Evolutionary conservation across 1,140 invertebrate species (phyloP).

Genomic region (Macrotrachela quadricornifera): DNA sequence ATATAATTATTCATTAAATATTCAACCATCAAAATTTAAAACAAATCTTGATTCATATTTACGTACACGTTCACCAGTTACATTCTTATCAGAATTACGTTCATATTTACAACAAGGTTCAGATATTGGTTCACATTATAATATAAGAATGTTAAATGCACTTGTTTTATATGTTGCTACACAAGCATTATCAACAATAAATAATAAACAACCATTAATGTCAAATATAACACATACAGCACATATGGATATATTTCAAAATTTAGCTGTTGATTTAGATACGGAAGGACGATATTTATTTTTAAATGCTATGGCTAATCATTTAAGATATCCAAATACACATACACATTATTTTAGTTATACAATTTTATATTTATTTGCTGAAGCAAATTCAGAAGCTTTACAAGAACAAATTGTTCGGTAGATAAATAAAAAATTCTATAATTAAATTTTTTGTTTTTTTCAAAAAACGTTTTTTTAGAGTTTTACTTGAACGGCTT

Average conservation of each 20-base stretch:
- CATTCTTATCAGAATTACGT: constrained; percentile 70
- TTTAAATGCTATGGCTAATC: constrained; percentile 92
- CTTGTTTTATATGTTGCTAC: too few species aligned
- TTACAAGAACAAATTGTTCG: constrained; percentile 59
- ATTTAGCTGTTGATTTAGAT: constrained; percentile 84
- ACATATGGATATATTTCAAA: constrained; percentile 99
- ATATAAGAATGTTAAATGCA: constrained; percentile 6
- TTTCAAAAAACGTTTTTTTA: constrained; percentile 19
- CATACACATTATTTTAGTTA: constrained; percentile 99
- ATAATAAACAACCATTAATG: too few species aligned
- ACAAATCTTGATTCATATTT: constrained; percentile 85
- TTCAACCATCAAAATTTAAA: constrained; percentile 56
- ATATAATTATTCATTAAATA: constrained; percentile 63
- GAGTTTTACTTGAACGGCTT: constrained; percentile 79
- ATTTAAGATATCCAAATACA: constrained; percentile 90
- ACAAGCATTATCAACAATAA: too few species aligned
- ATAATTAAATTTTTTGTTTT: background rate
- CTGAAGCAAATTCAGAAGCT: constrained; percentile 86
- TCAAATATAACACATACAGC: constrained; percentile 45
- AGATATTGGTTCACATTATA: constrained; percentile 1
- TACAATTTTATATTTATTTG: constrained; percentile 80
- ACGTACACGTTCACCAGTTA: constrained; percentile 75
- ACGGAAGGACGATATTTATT: constrained; percentile 82
- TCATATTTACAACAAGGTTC: constrained; percentile 3
- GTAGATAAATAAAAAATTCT: constrained; percentile 15